A percentile compares a stretch with the other conserved stretches of the same genome.
phyloP scores from a whole-genome alignment of 2,113 vertebrate species.

The Acrocephalus arundinaceus region DNA sequence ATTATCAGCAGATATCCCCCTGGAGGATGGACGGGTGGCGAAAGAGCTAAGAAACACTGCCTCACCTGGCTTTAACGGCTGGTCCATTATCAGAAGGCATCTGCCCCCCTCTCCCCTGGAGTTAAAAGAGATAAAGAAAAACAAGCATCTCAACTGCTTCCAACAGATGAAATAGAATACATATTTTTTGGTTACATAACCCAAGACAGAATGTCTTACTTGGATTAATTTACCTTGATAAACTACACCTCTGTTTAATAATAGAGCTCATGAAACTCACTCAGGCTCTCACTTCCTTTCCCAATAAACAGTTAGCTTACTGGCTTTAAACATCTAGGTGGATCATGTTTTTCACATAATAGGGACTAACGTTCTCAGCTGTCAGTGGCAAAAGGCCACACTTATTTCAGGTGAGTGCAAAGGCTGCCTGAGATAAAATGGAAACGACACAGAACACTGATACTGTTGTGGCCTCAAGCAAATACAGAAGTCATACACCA shows the following conservation, averaged over 20 bases:
- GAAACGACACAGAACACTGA: constrained; percentile 26
- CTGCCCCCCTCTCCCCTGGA: no score
- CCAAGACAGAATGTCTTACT: background rate
- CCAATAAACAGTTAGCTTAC: background rate
- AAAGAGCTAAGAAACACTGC: no score
- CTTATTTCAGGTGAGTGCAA: background rate
- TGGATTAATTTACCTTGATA: background rate
- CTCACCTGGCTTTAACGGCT: no score
- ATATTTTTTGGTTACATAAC: no score
- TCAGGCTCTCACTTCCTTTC: background rate
- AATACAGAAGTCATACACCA: background rate
- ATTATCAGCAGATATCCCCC: no score
- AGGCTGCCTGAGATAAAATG: background rate
- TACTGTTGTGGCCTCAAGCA: constrained; percentile 49
- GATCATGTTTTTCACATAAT: background rate
- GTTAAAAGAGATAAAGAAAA: no score
- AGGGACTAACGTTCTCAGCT: background rate
- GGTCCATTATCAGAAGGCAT: no score
- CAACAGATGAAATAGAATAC: no score
- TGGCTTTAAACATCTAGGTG: background rate
- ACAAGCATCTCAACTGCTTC: no score
- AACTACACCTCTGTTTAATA: background rate
- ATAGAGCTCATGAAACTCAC: background rate
- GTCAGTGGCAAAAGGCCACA: background rate
- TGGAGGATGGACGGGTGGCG: no score